These are phyloP conservation scores for Archilochus colubris DNA, from an alignment of 2,113 vertebrate genomes.

Conservation along the genomic window DNA sequence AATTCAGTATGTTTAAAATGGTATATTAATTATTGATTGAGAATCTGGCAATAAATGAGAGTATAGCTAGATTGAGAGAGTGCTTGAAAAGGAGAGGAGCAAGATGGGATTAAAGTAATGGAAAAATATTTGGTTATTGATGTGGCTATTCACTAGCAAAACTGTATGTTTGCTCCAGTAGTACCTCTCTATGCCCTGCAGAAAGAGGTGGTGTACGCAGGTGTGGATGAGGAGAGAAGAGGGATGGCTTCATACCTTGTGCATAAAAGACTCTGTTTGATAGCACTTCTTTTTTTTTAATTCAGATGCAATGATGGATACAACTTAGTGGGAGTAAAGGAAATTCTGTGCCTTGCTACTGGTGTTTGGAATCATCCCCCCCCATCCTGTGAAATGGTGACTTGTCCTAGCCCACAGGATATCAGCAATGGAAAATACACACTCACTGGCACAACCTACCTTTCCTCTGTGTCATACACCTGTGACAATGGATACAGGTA, in stretches of 20 bases:
- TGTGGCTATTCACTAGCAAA: background rate
- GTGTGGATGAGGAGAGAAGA: background rate
- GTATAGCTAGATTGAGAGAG: background rate
- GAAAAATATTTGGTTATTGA: background rate
- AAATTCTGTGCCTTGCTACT: slow-evolving; percentile 85
- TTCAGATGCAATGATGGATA: slow-evolving; percentile 89
- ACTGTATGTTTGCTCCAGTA: background rate
- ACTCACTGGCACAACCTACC: slow-evolving; percentile 82
- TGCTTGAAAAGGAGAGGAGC: background rate
- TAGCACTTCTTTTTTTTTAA: slow-evolving; percentile 12
- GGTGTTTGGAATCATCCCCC: slow-evolving; percentile 85
- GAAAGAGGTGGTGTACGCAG: background rate
- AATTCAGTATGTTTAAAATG: background rate
- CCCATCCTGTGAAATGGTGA: slow-evolving; percentile 86
- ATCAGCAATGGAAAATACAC: slow-evolving; percentile 82
- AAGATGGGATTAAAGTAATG: background rate
- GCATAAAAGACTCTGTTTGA: background rate
- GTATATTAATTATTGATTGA: background rate
- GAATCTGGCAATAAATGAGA: background rate
- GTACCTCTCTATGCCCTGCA: background rate
- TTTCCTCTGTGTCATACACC: slow-evolving; percentile 84
- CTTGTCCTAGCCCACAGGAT: slow-evolving; percentile 79
- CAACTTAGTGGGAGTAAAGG: slow-evolving; percentile 80
- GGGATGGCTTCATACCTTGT: background rate
- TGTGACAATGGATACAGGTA: slow-evolving; percentile 94